phyloP scores from a whole-genome alignment of 2,113 vertebrate species.

The Gyps fulvus region DNA sequence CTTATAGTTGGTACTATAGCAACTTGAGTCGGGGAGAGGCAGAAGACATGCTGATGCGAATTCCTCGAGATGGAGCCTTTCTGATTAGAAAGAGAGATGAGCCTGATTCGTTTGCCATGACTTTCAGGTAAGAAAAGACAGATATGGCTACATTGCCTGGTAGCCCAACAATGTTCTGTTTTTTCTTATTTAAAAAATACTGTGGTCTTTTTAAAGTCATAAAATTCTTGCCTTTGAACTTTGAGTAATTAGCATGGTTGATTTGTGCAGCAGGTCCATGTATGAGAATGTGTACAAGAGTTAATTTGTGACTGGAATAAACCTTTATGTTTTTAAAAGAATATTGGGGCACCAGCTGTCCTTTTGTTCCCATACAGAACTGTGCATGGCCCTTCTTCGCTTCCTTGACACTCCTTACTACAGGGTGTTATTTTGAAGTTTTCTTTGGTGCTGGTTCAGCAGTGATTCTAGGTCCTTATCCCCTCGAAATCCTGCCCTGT shows the following conservation, averaged over 20 bases:
- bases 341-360: not conserved
- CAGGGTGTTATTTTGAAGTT: not conserved
- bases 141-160: not conserved
- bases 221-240: not conserved
- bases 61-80: slow-evolving; percentile 95
- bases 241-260: not conserved
- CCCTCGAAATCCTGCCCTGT: not conserved
- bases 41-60: slow-evolving; percentile 91
- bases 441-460: not conserved
- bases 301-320: not conserved
- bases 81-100: slow-evolving; percentile 91
- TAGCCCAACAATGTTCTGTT: not conserved
- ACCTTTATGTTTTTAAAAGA: not conserved
- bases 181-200: not conserved
- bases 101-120: slow-evolving; percentile 89
- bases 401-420: not conserved
- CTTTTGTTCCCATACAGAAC: not conserved
- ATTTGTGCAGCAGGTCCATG: not conserved
- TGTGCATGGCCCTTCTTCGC: not conserved
- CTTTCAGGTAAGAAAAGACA: slow-evolving; percentile 84
- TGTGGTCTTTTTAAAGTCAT: not conserved
- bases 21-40: slow-evolving; percentile 93
- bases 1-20: slow-evolving; percentile 89
- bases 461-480: not conserved
- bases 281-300: not conserved